A percentile compares a stretch with the other conserved stretches of the same genome.
phyloP scores from a whole-genome alignment of 2,113 vertebrate genomes.

The Oryzias celebensis region DNA sequence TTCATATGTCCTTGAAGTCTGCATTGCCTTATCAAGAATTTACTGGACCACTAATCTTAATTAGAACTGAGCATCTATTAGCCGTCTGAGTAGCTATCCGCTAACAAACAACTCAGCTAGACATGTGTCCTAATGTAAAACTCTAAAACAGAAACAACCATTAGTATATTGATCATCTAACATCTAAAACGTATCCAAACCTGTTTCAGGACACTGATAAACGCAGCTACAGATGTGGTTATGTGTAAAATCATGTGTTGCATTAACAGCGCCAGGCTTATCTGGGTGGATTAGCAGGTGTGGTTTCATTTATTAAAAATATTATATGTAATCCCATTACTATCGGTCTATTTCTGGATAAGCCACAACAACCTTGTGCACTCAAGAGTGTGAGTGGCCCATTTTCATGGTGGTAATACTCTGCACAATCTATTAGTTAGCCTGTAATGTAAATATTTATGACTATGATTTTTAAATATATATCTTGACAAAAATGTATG shows the following conservation, averaged over 20 bases:
- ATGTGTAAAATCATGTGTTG: slow-evolving; percentile 19
- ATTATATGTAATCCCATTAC: slow-evolving; percentile 71
- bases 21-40: background rate
- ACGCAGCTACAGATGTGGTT: rapidly evolving
- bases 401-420: background rate
- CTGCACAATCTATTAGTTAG: background rate
- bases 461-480: background rate
- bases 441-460: background rate
- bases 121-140: background rate
- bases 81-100: background rate
- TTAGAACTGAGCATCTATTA: background rate
- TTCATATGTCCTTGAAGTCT: background rate
- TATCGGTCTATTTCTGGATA: slow-evolving; percentile 72
- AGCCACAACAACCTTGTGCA: slow-evolving; percentile 59
- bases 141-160: background rate
- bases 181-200: slow-evolving; percentile 2
- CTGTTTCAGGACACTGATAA: background rate
- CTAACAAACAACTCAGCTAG: background rate
- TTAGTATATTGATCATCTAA: background rate
- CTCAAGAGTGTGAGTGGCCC: slow-evolving; percentile 14
- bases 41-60: slow-evolving; percentile 12
- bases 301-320: slow-evolving; percentile 55
- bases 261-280: slow-evolving; percentile 27
- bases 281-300: slow-evolving; percentile 29
- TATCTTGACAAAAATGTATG: background rate